Evolutionary conservation across 2,797 vertebrate genomes (phyloP), one percentile per base, ranked within the genome.

Genomic region (Rhinella marina): DNA sequence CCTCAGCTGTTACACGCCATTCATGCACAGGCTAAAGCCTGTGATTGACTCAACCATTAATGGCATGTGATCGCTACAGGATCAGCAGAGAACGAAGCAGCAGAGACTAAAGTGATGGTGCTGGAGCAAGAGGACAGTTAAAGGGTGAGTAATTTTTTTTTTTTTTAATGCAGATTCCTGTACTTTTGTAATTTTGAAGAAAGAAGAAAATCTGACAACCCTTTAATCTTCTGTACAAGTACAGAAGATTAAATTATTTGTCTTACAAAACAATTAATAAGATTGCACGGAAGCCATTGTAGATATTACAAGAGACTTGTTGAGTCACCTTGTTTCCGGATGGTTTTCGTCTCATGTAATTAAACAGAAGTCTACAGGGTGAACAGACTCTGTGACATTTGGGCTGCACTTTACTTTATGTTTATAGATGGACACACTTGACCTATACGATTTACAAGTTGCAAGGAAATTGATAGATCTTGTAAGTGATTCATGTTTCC

Each of bases 371-470:
- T 72, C 29, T 82, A 13, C 16, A n/a, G 54, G 23, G 21, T 41
- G 32, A 81, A 72, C 21, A 52, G 29, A 1, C 23, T 59, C n/a
- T 0, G 50, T 87, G 86, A 82, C 79, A 87, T 87, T 82, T 76
- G 32, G 25, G 19, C 41, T 59, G 56, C 70, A 81, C 79, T 52
- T 82, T 75, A 14, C 7, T 59, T 41, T 72, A 21, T 56, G 8
- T 70, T 81, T 81, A 72, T 21, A 73, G 70, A 75, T n/a, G 19
- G 17, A 73, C 86, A 73, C 1, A 23, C 25, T 52, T 87, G 70
- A 87, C 86, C 77, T 87, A 75, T 75, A 17, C 1, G 29, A 25
- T 84, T 84, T 73, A 72, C 82, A 41, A 59, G 23, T 25, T 57
- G 16, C 11, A 73, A 59, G 72, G 54, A 73, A 84, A 75, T 48